Evolutionary conservation across 2,888 invertebrate species (phyloP), one percentile per base, ranked within the genome.

Genomic region (Polyommatus iphigenia): DNA sequence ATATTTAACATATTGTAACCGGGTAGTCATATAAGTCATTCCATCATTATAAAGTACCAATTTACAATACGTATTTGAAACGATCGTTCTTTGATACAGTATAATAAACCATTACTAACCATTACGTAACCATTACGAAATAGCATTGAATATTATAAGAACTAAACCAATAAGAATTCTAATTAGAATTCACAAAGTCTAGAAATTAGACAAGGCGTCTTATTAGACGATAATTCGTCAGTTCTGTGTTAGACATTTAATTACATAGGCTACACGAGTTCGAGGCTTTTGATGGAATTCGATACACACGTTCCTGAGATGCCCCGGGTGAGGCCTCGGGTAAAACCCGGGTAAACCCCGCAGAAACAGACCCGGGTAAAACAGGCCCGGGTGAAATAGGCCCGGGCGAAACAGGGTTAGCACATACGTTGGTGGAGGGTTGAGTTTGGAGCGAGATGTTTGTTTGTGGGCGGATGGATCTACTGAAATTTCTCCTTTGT

Each of bases 401-500:
- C 67, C 67, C 29, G 67, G 29, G 67, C 29, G 24, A 24, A 20
- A 62, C 20, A 67, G 67, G 29, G 67, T 29, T 67, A 67, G 67
- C 81, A 81, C 81, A 80, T 81, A 84, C 86, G 83, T 88, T 87
- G 89, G 90, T 91, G 91, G 89, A 89, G 91, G 90, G 90, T 91
- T 90, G 89, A 85, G 90, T 88, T 87, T 85, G 88, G 87, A 85
- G 87, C 84, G 84, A 86, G 85, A 83, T 91, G 91, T 91, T 91
- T 92, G 92, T 90, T 90, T 91, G 91, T 88, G 91, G 91, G 90
- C 88, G 91, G 91, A 86, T 91, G 91, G 90, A 86, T 90, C 88
- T 85, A 85, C 88, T 85, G 89, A 89, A 91, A 91, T 91, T 90
- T 91, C 91, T 87, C 90, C 92, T 91, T 92, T 92, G 92, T 91